Evolutionary conservation across 1,140 invertebrate species (phyloP).

Genomic region (Zaprionus davidi): DNA sequence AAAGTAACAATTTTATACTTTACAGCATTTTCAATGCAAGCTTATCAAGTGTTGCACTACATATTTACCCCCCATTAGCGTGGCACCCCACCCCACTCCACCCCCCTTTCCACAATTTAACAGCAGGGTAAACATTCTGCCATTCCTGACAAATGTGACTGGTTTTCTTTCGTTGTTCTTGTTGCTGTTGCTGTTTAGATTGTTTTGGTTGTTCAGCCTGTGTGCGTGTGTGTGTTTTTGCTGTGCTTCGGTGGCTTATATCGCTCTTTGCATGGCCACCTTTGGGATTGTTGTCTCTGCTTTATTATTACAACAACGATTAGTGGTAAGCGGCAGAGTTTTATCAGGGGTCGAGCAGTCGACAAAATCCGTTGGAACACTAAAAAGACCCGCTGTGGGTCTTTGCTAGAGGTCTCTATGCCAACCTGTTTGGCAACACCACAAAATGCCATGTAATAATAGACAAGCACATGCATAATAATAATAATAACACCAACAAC

Average conservation of each 20-base stretch:
- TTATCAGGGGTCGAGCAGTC: slow-evolving; percentile 19
- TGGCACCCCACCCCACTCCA: too few species aligned
- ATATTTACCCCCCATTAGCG: not conserved
- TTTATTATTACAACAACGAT: slow-evolving; percentile 43
- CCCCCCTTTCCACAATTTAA: not conserved
- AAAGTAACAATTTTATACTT: too few species aligned
- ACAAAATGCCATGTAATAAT: slow-evolving; percentile 11
- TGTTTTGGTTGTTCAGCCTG: slow-evolving; percentile 1
- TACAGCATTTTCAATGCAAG: not conserved
- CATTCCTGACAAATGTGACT: not conserved
- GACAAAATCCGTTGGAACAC: not conserved
- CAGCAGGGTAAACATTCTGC: not conserved
- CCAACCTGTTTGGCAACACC: slow-evolving; percentile 23
- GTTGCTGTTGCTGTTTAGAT: not conserved
- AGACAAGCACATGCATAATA: slow-evolving; percentile 28
- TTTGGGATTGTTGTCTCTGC: slow-evolving; percentile 34
- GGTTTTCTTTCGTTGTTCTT: not conserved
- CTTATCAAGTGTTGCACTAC: slow-evolving; percentile 16
- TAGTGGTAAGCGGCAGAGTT: slow-evolving; percentile 11
- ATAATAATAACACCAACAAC: slow-evolving; percentile 28
- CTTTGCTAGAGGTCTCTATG: slow-evolving; percentile 6
- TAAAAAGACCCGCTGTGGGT: too few species aligned
- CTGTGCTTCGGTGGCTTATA: not conserved
- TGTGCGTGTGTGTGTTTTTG: slow-evolving; percentile 5
- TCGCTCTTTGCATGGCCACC: slow-evolving; percentile 16